Percentiles rank a stretch among this genome's conserved stretches.
phyloP scores from a whole-genome alignment of 2,888 invertebrate genomes.

The Scrobipalpa atriplicella region DNA sequence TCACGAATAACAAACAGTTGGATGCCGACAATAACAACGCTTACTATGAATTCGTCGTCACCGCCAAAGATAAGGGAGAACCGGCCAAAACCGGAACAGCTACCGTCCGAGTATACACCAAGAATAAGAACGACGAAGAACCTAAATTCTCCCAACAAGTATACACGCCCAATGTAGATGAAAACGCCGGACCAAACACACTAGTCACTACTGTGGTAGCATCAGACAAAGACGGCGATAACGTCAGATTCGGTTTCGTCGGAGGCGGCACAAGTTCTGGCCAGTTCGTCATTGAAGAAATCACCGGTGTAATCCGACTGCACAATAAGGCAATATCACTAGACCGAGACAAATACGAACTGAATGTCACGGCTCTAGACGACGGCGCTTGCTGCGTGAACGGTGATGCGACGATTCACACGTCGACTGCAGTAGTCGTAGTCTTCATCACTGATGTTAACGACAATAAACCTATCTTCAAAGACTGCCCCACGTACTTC shows the following conservation, averaged over 20 bases:
- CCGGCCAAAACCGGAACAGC: conserved; percentile 96
- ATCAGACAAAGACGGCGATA: conserved; percentile 98
- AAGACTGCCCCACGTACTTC: conserved; percentile 95
- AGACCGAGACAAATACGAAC: conserved; percentile 96
- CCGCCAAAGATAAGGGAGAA: conserved; percentile 97
- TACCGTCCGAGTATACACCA: conserved; percentile 97
- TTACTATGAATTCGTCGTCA: conserved; percentile 96
- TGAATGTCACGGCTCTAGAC: conserved; percentile 98
- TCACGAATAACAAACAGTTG: conserved; percentile 95
- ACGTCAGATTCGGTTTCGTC: conserved; percentile 95
- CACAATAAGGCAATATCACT: conserved; percentile 93
- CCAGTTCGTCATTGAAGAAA: conserved; percentile 97
- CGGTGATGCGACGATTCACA: conserved; percentile 93
- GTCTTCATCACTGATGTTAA: conserved; percentile 99
- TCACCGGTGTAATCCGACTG: conserved; percentile 95
- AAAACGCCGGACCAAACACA: conserved; percentile 97
- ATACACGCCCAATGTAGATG: conserved; percentile 97
- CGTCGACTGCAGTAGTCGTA: conserved; percentile 96
- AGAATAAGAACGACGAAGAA: conserved; percentile 98
- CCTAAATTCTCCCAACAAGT: conserved; percentile 98
- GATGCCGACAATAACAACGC: conserved; percentile 98
- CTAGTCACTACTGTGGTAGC: conserved; percentile 98
- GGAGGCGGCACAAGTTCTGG: conserved; percentile 95
- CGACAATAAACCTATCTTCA: conserved; percentile 97
- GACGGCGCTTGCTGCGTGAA: conserved; percentile 98